These are phyloP conservation scores for Drosophila baimaii DNA, from an alignment of 1,140 invertebrate genomes.

Conservation along the genomic window DNA sequence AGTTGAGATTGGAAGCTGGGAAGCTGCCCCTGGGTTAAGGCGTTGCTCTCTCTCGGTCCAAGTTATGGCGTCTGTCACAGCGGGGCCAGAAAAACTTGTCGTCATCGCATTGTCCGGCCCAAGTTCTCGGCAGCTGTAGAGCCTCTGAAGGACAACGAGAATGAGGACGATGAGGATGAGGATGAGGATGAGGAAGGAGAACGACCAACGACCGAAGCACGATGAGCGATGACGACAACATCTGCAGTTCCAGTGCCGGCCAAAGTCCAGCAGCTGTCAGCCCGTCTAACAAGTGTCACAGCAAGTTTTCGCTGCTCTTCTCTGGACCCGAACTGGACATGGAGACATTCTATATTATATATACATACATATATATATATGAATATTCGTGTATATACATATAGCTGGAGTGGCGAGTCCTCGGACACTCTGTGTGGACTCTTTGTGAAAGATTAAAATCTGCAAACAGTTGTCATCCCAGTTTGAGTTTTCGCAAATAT, in stretches of 20 bases:
- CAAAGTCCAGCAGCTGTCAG: conserved; percentile 78
- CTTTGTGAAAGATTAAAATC: conserved; percentile 82
- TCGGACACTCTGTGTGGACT: conserved; percentile 43
- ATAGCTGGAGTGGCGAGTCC: conserved; percentile 34
- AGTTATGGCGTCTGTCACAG: conserved; percentile 83
- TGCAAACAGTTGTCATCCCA: conserved; percentile 82
- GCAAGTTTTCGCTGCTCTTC: conserved; percentile 63
- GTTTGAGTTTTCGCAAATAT: conserved; percentile 79
- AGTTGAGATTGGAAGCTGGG: conserved; percentile 23
- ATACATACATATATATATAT: conserved; percentile 6
- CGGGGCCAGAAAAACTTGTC: conserved; percentile 69
- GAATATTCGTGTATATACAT: neutral
- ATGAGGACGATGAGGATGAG: conserved; percentile 3
- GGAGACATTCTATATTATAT: conserved; percentile 23
- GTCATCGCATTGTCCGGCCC: conserved; percentile 56
- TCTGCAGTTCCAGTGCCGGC: conserved; percentile 61
- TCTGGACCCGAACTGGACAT: conserved; percentile 63
- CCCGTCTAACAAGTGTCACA: conserved; percentile 81
- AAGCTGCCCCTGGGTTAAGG: conserved; percentile 75
- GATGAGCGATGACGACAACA: conserved; percentile 65
- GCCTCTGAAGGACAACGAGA: conserved; percentile 73
- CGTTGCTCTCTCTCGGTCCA: conserved; percentile 70
- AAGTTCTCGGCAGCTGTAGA: conserved; percentile 64
- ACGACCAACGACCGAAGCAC: neutral
- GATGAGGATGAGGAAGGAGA: neutral